Base-by-base conservation (phyloP, 1,140 invertebrate genomes). In the Scaptodrosophila lebanonensis region DNA sequence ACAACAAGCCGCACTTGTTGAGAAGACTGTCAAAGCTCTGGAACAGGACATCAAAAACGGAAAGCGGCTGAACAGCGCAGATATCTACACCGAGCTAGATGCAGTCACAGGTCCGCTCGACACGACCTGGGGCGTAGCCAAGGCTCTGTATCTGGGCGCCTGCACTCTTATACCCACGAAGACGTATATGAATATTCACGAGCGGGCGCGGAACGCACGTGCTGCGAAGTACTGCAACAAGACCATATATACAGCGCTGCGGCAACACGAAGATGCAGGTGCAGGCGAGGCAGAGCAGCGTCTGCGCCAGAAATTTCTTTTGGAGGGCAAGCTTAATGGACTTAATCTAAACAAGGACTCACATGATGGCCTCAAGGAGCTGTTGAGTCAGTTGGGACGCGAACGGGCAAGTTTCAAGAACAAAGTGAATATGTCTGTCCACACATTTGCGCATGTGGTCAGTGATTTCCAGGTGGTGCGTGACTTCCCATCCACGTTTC, bases 51-150 rank as follows among this genome's bases (percentile, higher is more conserved):
- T 86, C 8, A 17, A 62, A 11, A 49, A 35, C 11, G 89, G 88
- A 70, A 83, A 83, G 73, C 88, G 66, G 15, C 54, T 87, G 20
- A 90, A 93, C 88, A 89, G 92, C 35, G 88, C 90, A 8, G 90
- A 93, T 71, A 89, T 97, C n/a, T 91, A 97, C 48, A 85, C 91
- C 45, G 93, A 93, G 6, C 75, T 97, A 7, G 96, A 98, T 76
- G 89, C 91, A 59, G 83, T 92, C 0, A 90, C 91, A 16, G 89
- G 89, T 5, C 91, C 93, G 13, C 87, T 98, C 27, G 93, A 95
- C 72, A 90, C 92, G 22, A 95, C 94, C n/a, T 97, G 94, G 94
- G 94, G 94, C 20, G 89, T 95, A 58, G 91, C 94, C 0, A 97
- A 95, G 86, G 92, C 93, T 17, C 87, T 97, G 7, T 95, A 93